Percentiles rank a stretch among this genome's conserved stretches.
Conservation (phyloP, 2,888 invertebrate genomes). For the Luffia ferchaultella region DNA sequence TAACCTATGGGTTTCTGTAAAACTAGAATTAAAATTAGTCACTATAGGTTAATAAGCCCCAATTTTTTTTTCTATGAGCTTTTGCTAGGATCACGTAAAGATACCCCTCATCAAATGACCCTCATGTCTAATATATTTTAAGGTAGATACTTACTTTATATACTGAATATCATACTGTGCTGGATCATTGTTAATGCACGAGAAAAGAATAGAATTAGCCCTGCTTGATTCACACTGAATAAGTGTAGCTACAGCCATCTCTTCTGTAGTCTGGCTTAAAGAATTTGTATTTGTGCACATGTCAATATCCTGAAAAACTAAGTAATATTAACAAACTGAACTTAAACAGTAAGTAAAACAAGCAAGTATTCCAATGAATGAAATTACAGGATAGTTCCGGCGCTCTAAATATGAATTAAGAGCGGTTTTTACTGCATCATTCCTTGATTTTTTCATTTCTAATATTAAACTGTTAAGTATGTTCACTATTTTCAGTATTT, state of each 20-base stretch:
- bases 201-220: slow-evolving; percentile 79
- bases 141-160: slow-evolving; percentile 56
- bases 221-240: slow-evolving; percentile 77
- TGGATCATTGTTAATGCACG: slow-evolving; percentile 79
- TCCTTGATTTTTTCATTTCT: slow-evolving; percentile 69
- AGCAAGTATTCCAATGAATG: background rate
- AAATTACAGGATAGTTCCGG: slow-evolving; percentile 70
- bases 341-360: background rate
- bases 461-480: no score
- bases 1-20: no score
- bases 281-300: slow-evolving; percentile 64
- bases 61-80: no score
- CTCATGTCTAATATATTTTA: no score
- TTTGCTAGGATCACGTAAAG: no score
- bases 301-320: slow-evolving; percentile 65
- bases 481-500: no score
- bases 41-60: no score
- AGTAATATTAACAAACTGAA: slow-evolving; percentile 9
- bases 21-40: no score
- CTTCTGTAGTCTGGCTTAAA: slow-evolving; percentile 69
- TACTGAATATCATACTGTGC: slow-evolving; percentile 78
- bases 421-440: slow-evolving; percentile 72
- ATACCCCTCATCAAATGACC: no score
- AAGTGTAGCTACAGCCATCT: slow-evolving; percentile 74
- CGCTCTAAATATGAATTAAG: slow-evolving; percentile 74